These are phyloP conservation scores for Bradypus variegatus DNA, from an alignment of 2,797 vertebrate genomes.

Conservation along the genomic window DNA sequence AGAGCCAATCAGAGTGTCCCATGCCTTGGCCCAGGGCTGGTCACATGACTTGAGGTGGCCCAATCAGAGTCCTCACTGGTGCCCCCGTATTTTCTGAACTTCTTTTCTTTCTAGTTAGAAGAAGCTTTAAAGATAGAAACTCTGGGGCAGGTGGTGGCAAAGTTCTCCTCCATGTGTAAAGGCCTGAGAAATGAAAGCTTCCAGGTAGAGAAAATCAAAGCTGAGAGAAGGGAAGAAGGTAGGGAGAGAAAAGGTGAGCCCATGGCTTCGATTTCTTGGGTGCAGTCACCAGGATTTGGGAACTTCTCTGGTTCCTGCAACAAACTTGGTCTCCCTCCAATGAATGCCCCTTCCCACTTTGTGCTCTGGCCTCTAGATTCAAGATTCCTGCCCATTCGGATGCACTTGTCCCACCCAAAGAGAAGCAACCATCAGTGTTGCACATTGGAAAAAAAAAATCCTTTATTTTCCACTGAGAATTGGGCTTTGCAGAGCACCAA, in stretches of 20 bases:
- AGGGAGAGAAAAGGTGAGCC: neutral
- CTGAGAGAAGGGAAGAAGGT: neutral
- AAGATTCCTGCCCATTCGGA: neutral
- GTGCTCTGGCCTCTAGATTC: neutral
- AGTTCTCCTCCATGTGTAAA: neutral
- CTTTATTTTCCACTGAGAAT: neutral
- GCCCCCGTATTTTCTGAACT: neutral
- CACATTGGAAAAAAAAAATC: neutral
- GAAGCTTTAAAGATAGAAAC: neutral
- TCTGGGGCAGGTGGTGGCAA: fast-evolving
- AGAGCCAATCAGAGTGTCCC: neutral
- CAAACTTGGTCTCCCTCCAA: too few relatives aligned
- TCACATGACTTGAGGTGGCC: neutral
- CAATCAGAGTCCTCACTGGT: neutral
- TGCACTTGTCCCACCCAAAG: neutral
- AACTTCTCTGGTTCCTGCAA: neutral
- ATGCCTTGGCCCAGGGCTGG: neutral
- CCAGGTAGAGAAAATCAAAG: neutral
- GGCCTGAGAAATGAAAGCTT: neutral
- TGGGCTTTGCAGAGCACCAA: neutral
- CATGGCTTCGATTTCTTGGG: neutral
- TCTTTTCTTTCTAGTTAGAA: neutral
- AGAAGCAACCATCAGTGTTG: neutral
- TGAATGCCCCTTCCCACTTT: neutral
- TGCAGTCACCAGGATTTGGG: neutral